Conservation (phyloP, 2,113 vertebrate species). For the Oxygymnocypris stewartii region DNA sequence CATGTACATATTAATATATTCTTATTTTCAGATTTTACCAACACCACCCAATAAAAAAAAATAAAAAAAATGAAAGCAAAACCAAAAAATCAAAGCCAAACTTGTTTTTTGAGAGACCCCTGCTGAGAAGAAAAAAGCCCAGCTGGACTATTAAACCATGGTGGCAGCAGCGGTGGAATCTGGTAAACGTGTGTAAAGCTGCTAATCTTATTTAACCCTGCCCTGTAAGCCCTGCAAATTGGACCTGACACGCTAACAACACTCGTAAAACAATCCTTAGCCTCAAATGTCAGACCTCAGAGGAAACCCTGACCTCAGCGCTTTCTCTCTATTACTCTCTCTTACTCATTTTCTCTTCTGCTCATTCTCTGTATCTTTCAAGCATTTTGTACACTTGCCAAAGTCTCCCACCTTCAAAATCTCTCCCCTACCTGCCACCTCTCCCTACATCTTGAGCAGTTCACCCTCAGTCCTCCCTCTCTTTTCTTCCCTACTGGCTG, state of each 20-base stretch:
- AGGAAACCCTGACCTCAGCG: conserved; percentile 76
- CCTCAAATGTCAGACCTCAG: conserved; percentile 82
- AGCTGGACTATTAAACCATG: conserved; percentile 82
- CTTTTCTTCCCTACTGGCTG: conserved; percentile 58
- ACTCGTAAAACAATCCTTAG: conserved; percentile 81
- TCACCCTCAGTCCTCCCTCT: conserved; percentile 1
- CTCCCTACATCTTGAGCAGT: conserved; percentile 16
- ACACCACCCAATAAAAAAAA: no score
- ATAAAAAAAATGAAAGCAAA: background rate
- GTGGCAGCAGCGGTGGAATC: conserved; percentile 72
- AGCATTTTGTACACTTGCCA: background rate
- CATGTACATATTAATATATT: background rate
- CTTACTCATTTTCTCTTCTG: background rate
- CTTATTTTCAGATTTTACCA: background rate
- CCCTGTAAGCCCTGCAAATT: conserved; percentile 82
- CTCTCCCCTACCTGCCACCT: background rate
- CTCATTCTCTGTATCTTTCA: conserved; percentile 26
- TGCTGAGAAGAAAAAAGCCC: conserved; percentile 49
- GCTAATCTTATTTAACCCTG: conserved; percentile 87
- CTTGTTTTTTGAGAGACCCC: background rate
- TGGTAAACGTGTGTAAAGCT: conserved; percentile 81
- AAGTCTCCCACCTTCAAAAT: background rate
- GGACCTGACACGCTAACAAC: conserved; percentile 81
- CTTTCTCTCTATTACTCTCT: conserved; percentile 20
- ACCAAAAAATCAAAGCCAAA: background rate